Conservation (phyloP, 2,888 invertebrate species). For the Polylopha cassiicola region DNA sequence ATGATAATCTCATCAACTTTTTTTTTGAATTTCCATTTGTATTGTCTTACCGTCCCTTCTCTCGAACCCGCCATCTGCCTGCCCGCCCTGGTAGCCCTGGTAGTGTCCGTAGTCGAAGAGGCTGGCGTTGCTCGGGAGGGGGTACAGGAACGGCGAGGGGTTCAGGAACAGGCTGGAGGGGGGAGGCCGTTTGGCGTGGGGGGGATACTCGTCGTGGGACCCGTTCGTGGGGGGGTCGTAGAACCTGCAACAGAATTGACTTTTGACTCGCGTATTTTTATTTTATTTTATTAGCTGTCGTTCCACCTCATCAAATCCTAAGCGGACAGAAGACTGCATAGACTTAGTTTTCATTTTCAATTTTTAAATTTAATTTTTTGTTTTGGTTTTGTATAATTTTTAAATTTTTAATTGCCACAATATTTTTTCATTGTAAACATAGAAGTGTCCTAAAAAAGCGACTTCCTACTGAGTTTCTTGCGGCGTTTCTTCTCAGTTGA, state of each 20-base stretch:
- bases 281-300: background rate
- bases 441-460: too few relatives aligned
- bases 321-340: too few relatives aligned
- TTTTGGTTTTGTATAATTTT: too few relatives aligned
- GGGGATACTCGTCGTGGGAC: constrained; percentile 62
- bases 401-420: too few relatives aligned
- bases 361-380: too few relatives aligned
- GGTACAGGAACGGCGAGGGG: constrained; percentile 64
- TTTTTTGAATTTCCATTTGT: too few relatives aligned
- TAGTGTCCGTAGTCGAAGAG: constrained; percentile 76
- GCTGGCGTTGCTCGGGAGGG: constrained; percentile 68
- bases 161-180: constrained; percentile 55
- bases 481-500: too few relatives aligned
- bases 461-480: too few relatives aligned
- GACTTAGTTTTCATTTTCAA: too few relatives aligned
- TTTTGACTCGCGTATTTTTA: background rate
- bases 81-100: constrained; percentile 50
- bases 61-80: constrained; percentile 48
- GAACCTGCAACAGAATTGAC: constrained; percentile 56
- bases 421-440: too few relatives aligned
- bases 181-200: constrained; percentile 58
- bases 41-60: constrained; percentile 62
- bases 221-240: constrained; percentile 74
- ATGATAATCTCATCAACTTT: too few relatives aligned
- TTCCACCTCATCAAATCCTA: constrained; percentile 1